These are phyloP conservation scores for Euglossa dilemma DNA, from an alignment of 1,140 invertebrate genomes.

Conservation along the genomic window DNA sequence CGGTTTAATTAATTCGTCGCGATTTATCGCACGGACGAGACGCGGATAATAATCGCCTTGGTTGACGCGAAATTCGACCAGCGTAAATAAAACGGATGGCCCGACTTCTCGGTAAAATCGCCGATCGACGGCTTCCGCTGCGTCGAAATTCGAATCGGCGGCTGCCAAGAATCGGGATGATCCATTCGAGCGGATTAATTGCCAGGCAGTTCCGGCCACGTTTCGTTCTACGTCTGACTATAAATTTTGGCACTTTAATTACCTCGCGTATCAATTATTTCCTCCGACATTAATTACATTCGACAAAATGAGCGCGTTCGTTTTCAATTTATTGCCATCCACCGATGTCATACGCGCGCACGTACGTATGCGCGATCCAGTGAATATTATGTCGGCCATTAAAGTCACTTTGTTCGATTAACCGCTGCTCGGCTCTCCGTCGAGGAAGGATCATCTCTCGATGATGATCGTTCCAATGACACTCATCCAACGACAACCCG, in stretches of 20 bases:
- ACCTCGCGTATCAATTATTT: background rate
- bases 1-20: background rate
- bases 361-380: background rate
- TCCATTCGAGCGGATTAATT: background rate
- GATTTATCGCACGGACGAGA: background rate
- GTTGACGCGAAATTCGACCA: background rate
- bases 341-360: too few relatives aligned
- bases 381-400: background rate
- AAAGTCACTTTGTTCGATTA: constrained; percentile 2
- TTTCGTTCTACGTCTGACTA: too few relatives aligned
- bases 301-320: background rate
- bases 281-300: background rate
- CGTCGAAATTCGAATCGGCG: background rate
- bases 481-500: background rate
- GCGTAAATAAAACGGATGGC: background rate
- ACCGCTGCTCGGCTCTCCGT: background rate
- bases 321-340: background rate
- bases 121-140: background rate
- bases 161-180: background rate
- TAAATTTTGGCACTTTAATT: background rate
- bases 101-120: too few relatives aligned
- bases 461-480: background rate
- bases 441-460: background rate
- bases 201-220: background rate
- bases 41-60: background rate